phyloP scores from a whole-genome alignment of 92 coral and sea anemone species.

The Blastomussa wellsi region DNA sequence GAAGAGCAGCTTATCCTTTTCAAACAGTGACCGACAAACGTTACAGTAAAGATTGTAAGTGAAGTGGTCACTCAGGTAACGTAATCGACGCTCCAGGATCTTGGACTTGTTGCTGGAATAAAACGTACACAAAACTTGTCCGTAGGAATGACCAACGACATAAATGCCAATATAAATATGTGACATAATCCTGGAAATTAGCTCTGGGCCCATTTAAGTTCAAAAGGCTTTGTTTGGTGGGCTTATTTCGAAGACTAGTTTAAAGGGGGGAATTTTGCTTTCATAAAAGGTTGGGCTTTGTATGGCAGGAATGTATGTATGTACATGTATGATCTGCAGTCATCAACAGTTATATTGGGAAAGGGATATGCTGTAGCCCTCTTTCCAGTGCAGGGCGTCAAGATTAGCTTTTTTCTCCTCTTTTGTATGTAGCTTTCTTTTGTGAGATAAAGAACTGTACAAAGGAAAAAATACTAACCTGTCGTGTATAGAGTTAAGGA shows the following conservation, averaged over 20 bases:
- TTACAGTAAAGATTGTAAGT: slow-evolving; percentile 99
- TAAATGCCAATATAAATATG: too few species aligned
- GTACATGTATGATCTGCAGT: too few species aligned
- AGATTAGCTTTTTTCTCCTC: too few species aligned
- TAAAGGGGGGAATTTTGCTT: not conserved
- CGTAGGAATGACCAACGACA: not conserved
- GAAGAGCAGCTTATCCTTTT: slow-evolving; percentile 97
- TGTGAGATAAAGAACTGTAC: too few species aligned
- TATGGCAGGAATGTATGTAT: not conserved
- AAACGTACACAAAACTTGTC: not conserved
- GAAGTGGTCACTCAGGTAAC: slow-evolving; percentile 97
- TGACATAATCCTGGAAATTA: too few species aligned
- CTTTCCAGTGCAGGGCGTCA: too few species aligned
- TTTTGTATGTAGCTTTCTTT: too few species aligned
- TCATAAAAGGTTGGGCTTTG: too few species aligned
- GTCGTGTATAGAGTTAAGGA: slow-evolving; percentile 97
- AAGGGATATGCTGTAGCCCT: too few species aligned
- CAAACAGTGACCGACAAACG: slow-evolving; percentile 98
- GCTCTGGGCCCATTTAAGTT: too few species aligned
- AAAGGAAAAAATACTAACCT: slow-evolving; percentile 53
- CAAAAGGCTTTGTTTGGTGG: not conserved
- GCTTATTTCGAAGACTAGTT: not conserved
- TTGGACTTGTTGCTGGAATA: slow-evolving; percentile 92
- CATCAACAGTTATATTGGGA: too few species aligned
- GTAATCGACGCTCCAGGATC: slow-evolving; percentile 95